phyloP scores from a whole-genome alignment of 2,113 vertebrate genomes.

The Alexandromys fortis region DNA sequence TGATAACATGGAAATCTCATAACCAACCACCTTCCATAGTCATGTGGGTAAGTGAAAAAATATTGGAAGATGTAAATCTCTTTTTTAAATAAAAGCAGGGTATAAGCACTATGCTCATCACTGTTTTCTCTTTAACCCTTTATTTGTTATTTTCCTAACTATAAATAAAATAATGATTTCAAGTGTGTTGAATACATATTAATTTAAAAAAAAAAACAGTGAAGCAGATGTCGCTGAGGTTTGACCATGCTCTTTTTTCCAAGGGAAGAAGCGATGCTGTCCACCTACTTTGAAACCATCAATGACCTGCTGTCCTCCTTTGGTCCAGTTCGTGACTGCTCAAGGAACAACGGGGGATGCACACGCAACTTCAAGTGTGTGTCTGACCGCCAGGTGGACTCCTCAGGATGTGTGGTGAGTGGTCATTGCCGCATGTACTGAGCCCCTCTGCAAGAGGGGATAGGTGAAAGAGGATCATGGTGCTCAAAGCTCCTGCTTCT shows the following conservation, averaged over 20 bases:
- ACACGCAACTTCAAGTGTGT: constrained; percentile 99
- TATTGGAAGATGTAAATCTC: not conserved
- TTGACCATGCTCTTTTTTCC: constrained; percentile 83
- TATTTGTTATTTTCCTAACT: not conserved
- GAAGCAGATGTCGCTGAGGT: not conserved
- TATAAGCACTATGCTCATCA: not conserved
- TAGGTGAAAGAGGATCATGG: too few species aligned
- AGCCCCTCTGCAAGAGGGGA: accelerated
- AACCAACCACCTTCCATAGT: not conserved
- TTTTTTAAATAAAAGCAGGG: not conserved
- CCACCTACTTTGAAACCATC: constrained; percentile 97
- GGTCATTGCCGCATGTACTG: not conserved
- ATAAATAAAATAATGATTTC: not conserved
- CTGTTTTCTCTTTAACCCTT: not conserved
- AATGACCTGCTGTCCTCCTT: constrained; percentile 97
- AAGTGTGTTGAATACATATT: not conserved
- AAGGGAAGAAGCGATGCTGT: constrained; percentile 98
- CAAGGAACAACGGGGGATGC: constrained; percentile 97
- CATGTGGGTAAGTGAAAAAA: not conserved
- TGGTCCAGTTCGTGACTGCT: constrained; percentile 96
- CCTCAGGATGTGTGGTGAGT: constrained; percentile 96
- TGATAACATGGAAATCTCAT: not conserved
- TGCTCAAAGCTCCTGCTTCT: too few species aligned
- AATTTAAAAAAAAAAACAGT: not conserved
- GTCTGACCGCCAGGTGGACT: constrained; percentile 95